Conservation (phyloP, 1,140 invertebrate genomes). For the Akabosia matsudoensis region DNA sequence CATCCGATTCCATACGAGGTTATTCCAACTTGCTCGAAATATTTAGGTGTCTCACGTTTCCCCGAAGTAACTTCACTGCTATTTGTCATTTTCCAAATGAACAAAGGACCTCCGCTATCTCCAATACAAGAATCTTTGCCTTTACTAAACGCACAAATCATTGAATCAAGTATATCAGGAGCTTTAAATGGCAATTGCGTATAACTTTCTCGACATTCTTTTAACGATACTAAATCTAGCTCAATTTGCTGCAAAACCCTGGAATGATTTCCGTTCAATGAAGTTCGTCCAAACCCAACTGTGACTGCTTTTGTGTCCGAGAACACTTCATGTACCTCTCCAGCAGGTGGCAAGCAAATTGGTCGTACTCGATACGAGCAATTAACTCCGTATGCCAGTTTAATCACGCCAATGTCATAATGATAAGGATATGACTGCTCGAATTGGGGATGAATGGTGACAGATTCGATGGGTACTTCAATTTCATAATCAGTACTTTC, state of each 20-base stretch:
- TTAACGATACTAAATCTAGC: background rate
- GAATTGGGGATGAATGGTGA: background rate
- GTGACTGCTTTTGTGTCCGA: background rate
- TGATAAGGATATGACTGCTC: background rate
- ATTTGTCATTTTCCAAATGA: background rate
- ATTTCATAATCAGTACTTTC: no score
- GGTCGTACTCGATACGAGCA: background rate
- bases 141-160: background rate
- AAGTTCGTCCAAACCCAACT: background rate
- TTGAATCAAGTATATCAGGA: background rate
- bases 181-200: background rate
- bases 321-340: background rate
- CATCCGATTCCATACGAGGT: slow-evolving; percentile 56
- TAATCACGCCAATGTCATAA: background rate
- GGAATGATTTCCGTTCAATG: background rate
- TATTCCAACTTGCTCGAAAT: slow-evolving; percentile 50
- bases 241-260: background rate
- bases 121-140: background rate
- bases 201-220: background rate
- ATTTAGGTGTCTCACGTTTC: background rate
- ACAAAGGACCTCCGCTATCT: background rate
- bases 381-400: background rate
- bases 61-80: background rate
- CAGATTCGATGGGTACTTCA: background rate
- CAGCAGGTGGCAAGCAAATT: background rate